phyloP scores from a whole-genome alignment of 2,888 invertebrate genomes.

The Mystacides longicornis region DNA sequence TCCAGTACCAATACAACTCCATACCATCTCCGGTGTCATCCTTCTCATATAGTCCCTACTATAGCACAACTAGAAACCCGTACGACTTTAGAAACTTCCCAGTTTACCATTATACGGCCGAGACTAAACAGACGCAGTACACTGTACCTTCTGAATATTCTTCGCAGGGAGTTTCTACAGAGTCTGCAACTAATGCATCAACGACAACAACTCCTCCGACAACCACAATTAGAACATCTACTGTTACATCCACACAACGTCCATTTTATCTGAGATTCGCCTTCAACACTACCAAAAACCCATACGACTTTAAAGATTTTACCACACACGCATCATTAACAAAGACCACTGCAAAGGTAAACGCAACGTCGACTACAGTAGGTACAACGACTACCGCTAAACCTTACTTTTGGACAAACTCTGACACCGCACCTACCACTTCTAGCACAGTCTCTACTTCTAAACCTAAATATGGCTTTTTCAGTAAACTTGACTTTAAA shows the following conservation, averaged over 20 bases:
- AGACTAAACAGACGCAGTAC: conserved; percentile 31
- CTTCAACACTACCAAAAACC: conserved; percentile 48
- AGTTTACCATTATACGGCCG: conserved; percentile 32
- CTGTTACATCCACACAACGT: conserved; percentile 23
- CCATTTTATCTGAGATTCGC: conserved; percentile 38
- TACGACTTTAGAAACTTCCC: conserved; percentile 25
- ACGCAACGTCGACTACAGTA: conserved; percentile 34
- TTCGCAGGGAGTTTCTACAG: conserved; percentile 18
- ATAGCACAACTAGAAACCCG: conserved; percentile 31
- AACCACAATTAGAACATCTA: conserved; percentile 27
- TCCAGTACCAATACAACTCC: conserved; percentile 27
- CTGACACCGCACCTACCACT: conserved; percentile 28
- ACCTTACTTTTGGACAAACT: conserved; percentile 35
- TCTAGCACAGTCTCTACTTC: conserved; percentile 27
- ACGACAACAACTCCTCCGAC: conserved; percentile 26
- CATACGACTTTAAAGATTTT: conserved; percentile 48
- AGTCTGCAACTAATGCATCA: conserved; percentile 27
- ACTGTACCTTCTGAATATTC: conserved; percentile 24
- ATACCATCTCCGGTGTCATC: conserved; percentile 15
- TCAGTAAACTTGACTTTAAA: conserved; percentile 39
- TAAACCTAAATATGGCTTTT: conserved; percentile 36
- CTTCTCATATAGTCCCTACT: conserved; percentile 18
- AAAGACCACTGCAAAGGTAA: conserved; percentile 31
- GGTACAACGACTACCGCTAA: conserved; percentile 32
- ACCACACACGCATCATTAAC: conserved; percentile 23